A percentile compares a stretch with the other conserved stretches of the same genome.
Conservation (phyloP, 2,888 invertebrate species). For the Orgyia antiqua region DNA sequence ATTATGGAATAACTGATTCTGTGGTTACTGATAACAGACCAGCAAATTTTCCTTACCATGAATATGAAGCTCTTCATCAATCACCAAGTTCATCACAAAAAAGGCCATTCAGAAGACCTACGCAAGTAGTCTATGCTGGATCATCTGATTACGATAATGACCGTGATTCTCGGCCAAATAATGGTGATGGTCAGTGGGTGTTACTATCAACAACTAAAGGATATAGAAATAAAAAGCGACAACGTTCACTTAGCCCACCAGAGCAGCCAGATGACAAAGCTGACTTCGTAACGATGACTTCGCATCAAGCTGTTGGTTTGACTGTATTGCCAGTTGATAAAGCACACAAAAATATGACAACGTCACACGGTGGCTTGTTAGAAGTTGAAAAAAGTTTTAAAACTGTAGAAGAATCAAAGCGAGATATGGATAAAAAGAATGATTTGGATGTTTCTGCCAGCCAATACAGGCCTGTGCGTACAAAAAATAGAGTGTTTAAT, state of each 20-base stretch:
- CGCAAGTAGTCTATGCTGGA: slow-evolving; percentile 72
- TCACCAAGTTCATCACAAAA: slow-evolving; percentile 38
- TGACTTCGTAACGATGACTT: slow-evolving; percentile 52
- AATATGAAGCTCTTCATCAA: slow-evolving; percentile 64
- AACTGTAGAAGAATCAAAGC: slow-evolving; percentile 81
- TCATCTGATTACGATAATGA: slow-evolving; percentile 56
- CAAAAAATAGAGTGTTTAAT: slow-evolving; percentile 46
- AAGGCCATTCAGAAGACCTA: slow-evolving; percentile 59
- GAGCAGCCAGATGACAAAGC: slow-evolving; percentile 33
- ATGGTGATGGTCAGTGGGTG: slow-evolving; percentile 87
- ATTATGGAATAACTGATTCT: slow-evolving; percentile 63
- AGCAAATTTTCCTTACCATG: slow-evolving; percentile 60
- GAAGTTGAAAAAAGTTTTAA: slow-evolving; percentile 86
- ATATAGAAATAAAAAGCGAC: slow-evolving; percentile 77
- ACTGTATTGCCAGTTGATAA: slow-evolving; percentile 86
- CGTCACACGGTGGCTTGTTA: slow-evolving; percentile 84
- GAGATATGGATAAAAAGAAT: slow-evolving; percentile 56
- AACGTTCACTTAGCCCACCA: slow-evolving; percentile 50
- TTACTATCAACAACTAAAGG: slow-evolving; percentile 87
- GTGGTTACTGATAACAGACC: slow-evolving; percentile 70
- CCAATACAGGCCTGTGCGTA: slow-evolving; percentile 44
- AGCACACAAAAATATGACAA: slow-evolving; percentile 79
- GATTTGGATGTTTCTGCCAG: slow-evolving; percentile 48
- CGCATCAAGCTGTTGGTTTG: slow-evolving; percentile 78
- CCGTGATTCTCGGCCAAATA: slow-evolving; percentile 78